These are phyloP conservation scores for Hippoglossus stenolepis DNA, from an alignment of 2,113 vertebrate species.

Conservation along the genomic window DNA sequence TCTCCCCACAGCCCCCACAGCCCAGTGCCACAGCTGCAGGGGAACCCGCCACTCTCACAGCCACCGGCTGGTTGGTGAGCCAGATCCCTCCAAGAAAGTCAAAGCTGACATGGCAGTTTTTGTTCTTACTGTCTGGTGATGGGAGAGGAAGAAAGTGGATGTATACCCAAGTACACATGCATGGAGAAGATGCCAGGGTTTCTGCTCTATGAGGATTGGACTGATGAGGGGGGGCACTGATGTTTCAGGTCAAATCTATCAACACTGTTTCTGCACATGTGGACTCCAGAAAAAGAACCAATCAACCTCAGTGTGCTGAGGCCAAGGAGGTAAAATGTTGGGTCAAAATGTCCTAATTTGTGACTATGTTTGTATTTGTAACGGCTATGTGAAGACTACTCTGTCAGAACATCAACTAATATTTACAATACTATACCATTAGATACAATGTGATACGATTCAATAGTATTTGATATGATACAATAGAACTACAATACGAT, in stretches of 20 bases:
- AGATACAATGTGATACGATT: background rate
- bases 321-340: background rate
- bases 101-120: constrained; percentile 20
- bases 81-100: constrained; percentile 21
- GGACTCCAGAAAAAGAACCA: background rate
- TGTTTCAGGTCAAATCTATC: constrained; percentile 57
- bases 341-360: background rate
- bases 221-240: constrained; percentile 47
- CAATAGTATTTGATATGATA: background rate
- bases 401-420: no score
- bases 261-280: background rate
- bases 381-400: background rate
- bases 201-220: background rate
- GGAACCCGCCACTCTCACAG: constrained; percentile 36
- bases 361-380: no score
- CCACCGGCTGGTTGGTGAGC: constrained; percentile 48
- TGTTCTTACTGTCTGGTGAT: constrained; percentile 28
- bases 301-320: background rate
- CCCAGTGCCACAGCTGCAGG: constrained; percentile 53
- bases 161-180: constrained; percentile 8
- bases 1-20: constrained; percentile 58
- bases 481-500: no score
- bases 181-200: constrained; percentile 5
- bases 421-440: background rate
- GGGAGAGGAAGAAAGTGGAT: constrained; percentile 1